A percentile compares a stretch with the other conserved stretches of the same genome.
Conservation (phyloP, 2,113 vertebrate species). For the Prietella phreatophila region DNA sequence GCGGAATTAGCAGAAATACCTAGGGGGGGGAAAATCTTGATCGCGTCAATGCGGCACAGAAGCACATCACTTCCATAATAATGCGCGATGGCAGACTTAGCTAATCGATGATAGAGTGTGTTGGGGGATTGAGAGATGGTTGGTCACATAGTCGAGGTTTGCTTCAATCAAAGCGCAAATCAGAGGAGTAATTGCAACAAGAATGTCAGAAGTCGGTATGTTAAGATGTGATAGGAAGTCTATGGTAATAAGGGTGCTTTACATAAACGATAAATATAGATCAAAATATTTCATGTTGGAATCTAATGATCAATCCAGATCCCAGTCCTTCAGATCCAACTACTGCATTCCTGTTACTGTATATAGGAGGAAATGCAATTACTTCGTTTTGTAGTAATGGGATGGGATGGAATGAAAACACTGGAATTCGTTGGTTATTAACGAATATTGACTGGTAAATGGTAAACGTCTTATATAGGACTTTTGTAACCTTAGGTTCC, state of each 20-base stretch:
- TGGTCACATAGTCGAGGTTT: slow-evolving; percentile 46
- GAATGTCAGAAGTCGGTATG: slow-evolving; percentile 7
- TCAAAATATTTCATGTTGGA: background rate
- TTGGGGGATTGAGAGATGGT: slow-evolving; percentile 35
- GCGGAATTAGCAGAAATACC: slow-evolving; percentile 36
- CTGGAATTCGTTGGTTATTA: background rate
- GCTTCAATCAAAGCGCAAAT: slow-evolving; percentile 49
- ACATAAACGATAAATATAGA: background rate
- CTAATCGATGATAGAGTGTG: slow-evolving; percentile 56
- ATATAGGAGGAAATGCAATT: background rate
- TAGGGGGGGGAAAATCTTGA: background rate
- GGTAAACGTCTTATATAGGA: too few relatives aligned
- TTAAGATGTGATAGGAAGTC: slow-evolving; percentile 21
- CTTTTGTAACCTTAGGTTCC: too few relatives aligned
- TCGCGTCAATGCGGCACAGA: slow-evolving; percentile 28
- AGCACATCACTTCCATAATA: slow-evolving; percentile 47
- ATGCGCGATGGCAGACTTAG: slow-evolving; percentile 40
- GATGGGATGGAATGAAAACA: background rate
- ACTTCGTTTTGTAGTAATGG: background rate
- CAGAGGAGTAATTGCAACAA: slow-evolving; percentile 38
- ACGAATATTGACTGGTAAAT: too few relatives aligned
- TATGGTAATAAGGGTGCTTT: background rate
- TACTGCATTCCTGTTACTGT: background rate
- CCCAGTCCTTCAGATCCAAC: background rate
- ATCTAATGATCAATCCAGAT: background rate